These are phyloP conservation scores for Takifugu bimaculatus DNA, from an alignment of 2,113 vertebrate species.

Conservation along the genomic window DNA sequence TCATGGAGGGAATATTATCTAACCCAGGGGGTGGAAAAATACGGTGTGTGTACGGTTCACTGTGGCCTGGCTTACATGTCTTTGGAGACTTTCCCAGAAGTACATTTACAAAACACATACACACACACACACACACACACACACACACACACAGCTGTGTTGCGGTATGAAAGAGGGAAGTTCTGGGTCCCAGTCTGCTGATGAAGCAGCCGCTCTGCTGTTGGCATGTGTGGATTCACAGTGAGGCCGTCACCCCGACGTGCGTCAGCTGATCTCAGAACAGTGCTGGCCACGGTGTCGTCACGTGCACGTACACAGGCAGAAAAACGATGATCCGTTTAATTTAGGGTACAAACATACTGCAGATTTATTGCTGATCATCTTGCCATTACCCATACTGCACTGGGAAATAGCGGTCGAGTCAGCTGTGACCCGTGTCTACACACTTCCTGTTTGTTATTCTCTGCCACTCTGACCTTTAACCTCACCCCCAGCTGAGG, in stretches of 20 bases:
- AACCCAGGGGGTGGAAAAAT: slow-evolving; percentile 24
- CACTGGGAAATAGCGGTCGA: too few relatives aligned
- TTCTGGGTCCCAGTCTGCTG: slow-evolving; percentile 32
- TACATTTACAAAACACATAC: not conserved
- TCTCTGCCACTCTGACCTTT: slow-evolving; percentile 33
- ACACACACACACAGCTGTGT: not conserved
- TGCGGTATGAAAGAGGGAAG: slow-evolving; percentile 1
- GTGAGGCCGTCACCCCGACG: slow-evolving; percentile 25
- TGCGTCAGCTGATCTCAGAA: slow-evolving; percentile 40
- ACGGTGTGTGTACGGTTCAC: not conserved
- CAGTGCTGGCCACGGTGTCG: slow-evolving; percentile 7
- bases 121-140: not conserved
- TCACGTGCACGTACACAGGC: not conserved
- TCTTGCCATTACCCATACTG: too few relatives aligned
- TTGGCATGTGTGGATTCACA: slow-evolving; percentile 61
- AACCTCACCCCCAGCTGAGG: slow-evolving; percentile 29
- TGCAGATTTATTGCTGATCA: not conserved
- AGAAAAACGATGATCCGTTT: not conserved
- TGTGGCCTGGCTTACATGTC: slow-evolving; percentile 3
- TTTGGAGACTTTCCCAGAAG: not conserved
- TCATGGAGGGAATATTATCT: slow-evolving; percentile 15
- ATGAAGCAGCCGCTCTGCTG: slow-evolving; percentile 38
- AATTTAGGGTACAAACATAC: too few relatives aligned
- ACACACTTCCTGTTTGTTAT: slow-evolving; percentile 26
- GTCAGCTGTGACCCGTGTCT: too few relatives aligned